Percentiles rank a stretch among this genome's conserved stretches.
Evolutionary conservation across 1,140 invertebrate species (phyloP).

Genomic region (Drosophila burlai): DNA sequence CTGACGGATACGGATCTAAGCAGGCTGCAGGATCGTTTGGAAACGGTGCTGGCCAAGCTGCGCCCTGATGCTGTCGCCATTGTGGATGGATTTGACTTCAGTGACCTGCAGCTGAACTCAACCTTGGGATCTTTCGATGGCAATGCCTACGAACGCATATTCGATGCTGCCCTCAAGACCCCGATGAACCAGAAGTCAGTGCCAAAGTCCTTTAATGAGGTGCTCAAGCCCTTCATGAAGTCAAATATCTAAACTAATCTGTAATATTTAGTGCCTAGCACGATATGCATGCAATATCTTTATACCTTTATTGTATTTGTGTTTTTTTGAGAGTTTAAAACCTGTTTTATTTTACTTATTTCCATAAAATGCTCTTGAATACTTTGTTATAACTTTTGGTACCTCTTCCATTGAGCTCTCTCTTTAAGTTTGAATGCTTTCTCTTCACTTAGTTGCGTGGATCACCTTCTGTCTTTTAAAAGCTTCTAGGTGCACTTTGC

Average conservation of each 20-base stretch:
- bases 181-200: conserved; percentile 93
- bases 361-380: conserved; percentile 16
- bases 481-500: conserved; percentile 55
- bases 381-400: conserved; percentile 4
- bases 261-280: conserved; percentile 6
- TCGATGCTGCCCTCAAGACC: conserved; percentile 92
- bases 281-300: background rate
- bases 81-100: conserved; percentile 95
- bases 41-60: conserved; percentile 89
- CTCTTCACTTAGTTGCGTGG: background rate
- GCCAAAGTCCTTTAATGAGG: conserved; percentile 90
- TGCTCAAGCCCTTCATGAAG: conserved; percentile 92
- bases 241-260: conserved; percentile 87
- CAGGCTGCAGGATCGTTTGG: conserved; percentile 88
- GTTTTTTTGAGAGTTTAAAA: background rate
- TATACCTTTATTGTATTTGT: conserved; percentile 1
- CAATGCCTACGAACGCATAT: conserved; percentile 94
- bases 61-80: conserved; percentile 94
- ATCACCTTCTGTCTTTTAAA: conserved; percentile 10
- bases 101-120: conserved; percentile 88
- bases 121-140: conserved; percentile 94
- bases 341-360: conserved; percentile 7
- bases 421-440: background rate
- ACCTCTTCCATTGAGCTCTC: background rate
- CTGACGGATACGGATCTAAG: conserved; percentile 88